Conservation (phyloP, 2,113 vertebrate species). For the Microcebus ravelobensis region DNA sequence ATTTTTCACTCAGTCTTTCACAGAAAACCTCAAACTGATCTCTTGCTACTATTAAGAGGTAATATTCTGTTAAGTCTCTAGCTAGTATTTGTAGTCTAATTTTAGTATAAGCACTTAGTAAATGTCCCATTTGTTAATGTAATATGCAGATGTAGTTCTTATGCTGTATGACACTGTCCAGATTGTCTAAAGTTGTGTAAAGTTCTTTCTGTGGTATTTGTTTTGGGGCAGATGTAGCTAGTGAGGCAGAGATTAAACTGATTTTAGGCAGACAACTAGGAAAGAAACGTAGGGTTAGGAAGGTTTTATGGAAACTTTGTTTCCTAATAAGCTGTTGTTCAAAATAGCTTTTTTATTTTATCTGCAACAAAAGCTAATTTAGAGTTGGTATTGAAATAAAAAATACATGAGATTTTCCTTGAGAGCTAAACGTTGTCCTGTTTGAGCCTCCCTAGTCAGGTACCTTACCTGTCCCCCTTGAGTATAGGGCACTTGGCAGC, state of each 20-base stretch:
- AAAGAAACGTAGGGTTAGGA: background rate
- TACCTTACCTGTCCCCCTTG: background rate
- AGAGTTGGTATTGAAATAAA: conserved; percentile 19
- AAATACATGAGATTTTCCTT: background rate
- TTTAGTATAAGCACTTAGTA: background rate
- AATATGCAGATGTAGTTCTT: background rate
- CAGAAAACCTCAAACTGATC: background rate
- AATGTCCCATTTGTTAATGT: background rate
- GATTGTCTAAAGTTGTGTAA: background rate
- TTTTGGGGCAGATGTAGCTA: background rate
- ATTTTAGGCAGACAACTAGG: background rate
- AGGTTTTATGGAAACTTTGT: background rate
- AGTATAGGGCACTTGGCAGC: background rate
- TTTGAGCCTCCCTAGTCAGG: background rate
- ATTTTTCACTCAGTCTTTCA: background rate
- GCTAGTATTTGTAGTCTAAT: background rate
- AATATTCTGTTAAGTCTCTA: background rate
- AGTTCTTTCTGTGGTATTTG: background rate
- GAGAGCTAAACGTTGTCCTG: background rate
- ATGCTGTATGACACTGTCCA: background rate
- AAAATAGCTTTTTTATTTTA: background rate
- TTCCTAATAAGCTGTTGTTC: background rate
- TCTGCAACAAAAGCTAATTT: background rate
- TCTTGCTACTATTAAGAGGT: background rate
- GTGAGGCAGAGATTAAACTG: background rate